Evolutionary conservation across 2,797 vertebrate genomes (phyloP), one percentile per base, ranked within the genome.

Genomic region (Xenops minutus): DNA sequence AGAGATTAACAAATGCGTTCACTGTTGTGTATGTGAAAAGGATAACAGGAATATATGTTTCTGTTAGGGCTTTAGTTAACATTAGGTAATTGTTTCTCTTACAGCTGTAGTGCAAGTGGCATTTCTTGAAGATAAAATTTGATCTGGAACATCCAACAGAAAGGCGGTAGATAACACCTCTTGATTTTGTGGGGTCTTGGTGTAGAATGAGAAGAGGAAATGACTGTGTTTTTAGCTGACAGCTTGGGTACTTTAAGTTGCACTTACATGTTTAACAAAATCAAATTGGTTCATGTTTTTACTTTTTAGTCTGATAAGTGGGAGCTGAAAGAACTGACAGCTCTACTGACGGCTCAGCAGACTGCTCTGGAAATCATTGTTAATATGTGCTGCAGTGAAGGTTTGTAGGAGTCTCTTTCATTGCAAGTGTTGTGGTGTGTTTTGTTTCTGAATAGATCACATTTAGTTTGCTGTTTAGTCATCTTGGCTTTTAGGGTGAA

Each of bases 311-410:
- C 97, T 92, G 98, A 97, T 49, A 98, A 98, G 93, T 98, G 98
- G 97, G 99, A 99, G 93, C 97, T 99, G 97, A 98, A 98, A 95
- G 98, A 99, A 96, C 98, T 98, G 61, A 92, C 96, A 44, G 98
- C 99, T 46, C 97, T 99, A 97, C 98, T 99, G 96, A 98, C 98
- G 63, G 99, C 99, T 86, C 99, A 99, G 97, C 99, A 99, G 97
- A 99, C 99, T 13, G 99, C 99, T 49, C 97, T 99, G 96, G 99
- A 99, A 97, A 98, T 99, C 95, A 98, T 99, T 52, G 99, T 99
- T 97, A 99, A 99, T 98, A 99, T 99, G 99, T 99, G 99, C 98
- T 99, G 98, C 97, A 99, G 96, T 43, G 99, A 99, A 92, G 99
- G 99, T 99, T 97, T 92, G 99, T 97, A 63, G 80, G 39, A 90